These are phyloP conservation scores for Parotocinclus haroldoi DNA, from an alignment of 2,797 vertebrate species.

Conservation along the genomic window DNA sequence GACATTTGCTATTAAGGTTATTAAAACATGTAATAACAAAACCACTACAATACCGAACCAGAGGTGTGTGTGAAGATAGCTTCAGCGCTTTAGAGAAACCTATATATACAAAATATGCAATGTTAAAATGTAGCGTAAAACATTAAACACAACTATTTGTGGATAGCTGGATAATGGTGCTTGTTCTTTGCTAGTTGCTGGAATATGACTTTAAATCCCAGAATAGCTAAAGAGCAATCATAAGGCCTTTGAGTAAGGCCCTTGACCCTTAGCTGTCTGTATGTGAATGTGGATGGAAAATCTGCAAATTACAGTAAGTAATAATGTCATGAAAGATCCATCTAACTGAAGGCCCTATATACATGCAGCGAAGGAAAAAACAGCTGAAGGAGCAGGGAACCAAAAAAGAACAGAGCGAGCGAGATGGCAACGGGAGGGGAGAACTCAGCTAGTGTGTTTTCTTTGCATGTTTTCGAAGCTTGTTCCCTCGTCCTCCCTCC, in stretches of 20 bases:
- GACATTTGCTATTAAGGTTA: too few relatives aligned
- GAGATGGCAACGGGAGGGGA: constrained; percentile 12
- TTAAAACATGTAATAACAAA: too few relatives aligned
- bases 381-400: constrained; percentile 22
- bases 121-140: neutral
- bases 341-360: too few relatives aligned
- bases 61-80: too few relatives aligned
- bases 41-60: too few relatives aligned
- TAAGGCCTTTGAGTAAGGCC: neutral
- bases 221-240: neutral
- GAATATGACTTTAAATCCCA: constrained; percentile 6
- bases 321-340: too few relatives aligned
- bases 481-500: constrained; percentile 46
- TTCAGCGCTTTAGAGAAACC: too few relatives aligned
- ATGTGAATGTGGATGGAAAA: too few relatives aligned
- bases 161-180: neutral
- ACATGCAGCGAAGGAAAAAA: constrained; percentile 14
- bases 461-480: constrained; percentile 64
- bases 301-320: too few relatives aligned
- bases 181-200: neutral
- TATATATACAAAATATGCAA: constrained; percentile 47
- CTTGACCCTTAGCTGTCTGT: neutral
- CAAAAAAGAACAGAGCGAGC: constrained; percentile 15
- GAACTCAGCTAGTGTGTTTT: constrained; percentile 36
- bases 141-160: neutral